phyloP scores from a whole-genome alignment of 2,888 invertebrate species.

The Drosophila quasianomalipes region DNA sequence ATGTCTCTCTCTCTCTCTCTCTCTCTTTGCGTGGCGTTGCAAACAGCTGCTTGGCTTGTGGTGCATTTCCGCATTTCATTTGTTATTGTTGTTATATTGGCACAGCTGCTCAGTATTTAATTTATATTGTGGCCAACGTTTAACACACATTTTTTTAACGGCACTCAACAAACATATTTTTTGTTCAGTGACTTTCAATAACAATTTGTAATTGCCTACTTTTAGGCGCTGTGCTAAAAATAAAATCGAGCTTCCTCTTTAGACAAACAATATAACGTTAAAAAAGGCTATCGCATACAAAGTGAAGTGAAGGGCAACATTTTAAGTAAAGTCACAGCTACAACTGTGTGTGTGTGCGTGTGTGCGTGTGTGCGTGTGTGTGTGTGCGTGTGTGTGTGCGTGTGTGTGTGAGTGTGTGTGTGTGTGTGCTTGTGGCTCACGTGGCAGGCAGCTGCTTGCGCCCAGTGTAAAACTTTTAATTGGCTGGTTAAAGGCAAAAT shows the following conservation, averaged over 20 bases:
- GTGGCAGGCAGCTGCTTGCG: constrained; percentile 46
- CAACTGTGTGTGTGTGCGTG: not conserved
- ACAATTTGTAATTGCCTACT: constrained; percentile 32
- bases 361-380: constrained; percentile 7
- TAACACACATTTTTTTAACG: not conserved
- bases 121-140: constrained; percentile 31
- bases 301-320: constrained; percentile 6
- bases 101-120: constrained; percentile 39
- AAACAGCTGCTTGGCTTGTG: constrained; percentile 63
- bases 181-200: not conserved
- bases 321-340: constrained; percentile 10
- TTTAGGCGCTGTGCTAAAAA: constrained; percentile 26
- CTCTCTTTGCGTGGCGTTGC: not conserved
- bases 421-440: constrained; percentile 16
- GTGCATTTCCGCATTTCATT: constrained; percentile 49
- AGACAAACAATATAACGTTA: constrained; percentile 1
- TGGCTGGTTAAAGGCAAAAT: constrained; percentile 5
- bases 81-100: constrained; percentile 45
- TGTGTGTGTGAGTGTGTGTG: constrained; percentile 4
- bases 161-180: not conserved
- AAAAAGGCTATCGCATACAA: not conserved
- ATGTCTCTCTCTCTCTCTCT: constrained; percentile 8
- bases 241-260: constrained; percentile 8
- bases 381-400: constrained; percentile 6
- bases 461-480: constrained; percentile 20